Evolutionary conservation across 2,888 invertebrate genomes (phyloP), one percentile per base, ranked within the genome.

Genomic region (Orthosia gothica): DNA sequence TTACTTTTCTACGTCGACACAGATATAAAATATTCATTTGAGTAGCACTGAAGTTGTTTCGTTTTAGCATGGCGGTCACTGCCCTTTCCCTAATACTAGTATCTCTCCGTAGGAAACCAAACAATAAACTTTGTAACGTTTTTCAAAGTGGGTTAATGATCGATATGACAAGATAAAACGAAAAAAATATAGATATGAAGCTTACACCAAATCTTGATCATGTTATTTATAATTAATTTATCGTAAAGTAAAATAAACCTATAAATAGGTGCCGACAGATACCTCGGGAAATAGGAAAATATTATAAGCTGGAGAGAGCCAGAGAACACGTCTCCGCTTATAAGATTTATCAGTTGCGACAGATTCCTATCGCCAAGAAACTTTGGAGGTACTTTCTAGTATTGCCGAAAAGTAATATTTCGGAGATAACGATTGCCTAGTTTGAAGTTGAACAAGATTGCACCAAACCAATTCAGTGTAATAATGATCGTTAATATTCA

Each of bases 401-500:
- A 59, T n/a, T 20, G 40, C 20, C 20, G 59, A 73, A 47, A 71
- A 59, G 32, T 80, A n/a, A 52, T 58, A 72, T 40, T 59, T 74
- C 57, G n/a, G 47, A 47, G 5, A 54, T 23, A 26, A 52, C 13
- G 9, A 58, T 78, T 40, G 45, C 26, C 69, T 18, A 47, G 13
- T 65, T 77, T 47, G 26, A 50, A 59, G 40, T 68, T 32, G 26
- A 58, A 72, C 62, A 70, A 57, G 83, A 65, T 58, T 57, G 58
- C 26, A 75, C 47, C 26, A 64, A 55, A 55, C 26, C 59, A 70
- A 52, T 67, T 74, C 20, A 23, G n/a, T 72, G 67, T 74, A 66
- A 69, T 74, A 74, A 79, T 79, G 55, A 74, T 70, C 58, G 59
- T 88, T 87, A 83, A 84, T 84, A 89, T 85, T 85, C 73, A 73